Percentiles rank a stretch among this genome's conserved stretches.
Evolutionary conservation across 2,113 vertebrate species (phyloP).

Genomic region (Ranitomeya imitator): DNA sequence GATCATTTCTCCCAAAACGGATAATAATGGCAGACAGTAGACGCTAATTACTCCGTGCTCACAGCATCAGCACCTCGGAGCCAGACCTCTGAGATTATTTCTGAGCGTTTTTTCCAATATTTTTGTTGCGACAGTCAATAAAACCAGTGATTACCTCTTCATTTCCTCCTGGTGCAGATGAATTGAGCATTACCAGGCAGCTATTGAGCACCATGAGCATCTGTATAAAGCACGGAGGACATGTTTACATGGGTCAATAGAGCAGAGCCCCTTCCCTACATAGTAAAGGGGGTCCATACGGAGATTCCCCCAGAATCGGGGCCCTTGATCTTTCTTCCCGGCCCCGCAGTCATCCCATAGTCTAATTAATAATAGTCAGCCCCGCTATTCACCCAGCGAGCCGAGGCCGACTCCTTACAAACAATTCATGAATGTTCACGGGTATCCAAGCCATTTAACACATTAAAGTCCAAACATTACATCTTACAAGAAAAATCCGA

Average conservation of each 20-base stretch:
- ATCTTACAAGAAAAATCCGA: background rate
- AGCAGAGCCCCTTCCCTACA: background rate
- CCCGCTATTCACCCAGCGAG: background rate
- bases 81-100: too few relatives aligned
- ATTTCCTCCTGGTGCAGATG: too few relatives aligned
- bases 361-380: background rate
- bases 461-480: slow-evolving; percentile 40
- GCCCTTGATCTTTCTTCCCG: background rate
- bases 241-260: background rate
- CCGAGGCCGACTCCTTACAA: background rate
- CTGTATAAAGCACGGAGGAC: background rate
- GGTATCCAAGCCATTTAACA: background rate
- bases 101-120: too few relatives aligned
- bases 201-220: background rate
- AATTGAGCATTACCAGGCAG: too few relatives aligned
- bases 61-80: too few relatives aligned
- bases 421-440: background rate
- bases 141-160: too few relatives aligned
- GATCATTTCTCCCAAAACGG: too few relatives aligned
- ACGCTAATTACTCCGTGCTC: too few relatives aligned
- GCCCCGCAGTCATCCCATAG: background rate
- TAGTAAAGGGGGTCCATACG: background rate
- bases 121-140: too few relatives aligned
- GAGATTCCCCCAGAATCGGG: background rate
- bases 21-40: too few relatives aligned